phyloP scores from a whole-genome alignment of 2,113 vertebrate genomes.

The Galemys pyrenaicus region DNA sequence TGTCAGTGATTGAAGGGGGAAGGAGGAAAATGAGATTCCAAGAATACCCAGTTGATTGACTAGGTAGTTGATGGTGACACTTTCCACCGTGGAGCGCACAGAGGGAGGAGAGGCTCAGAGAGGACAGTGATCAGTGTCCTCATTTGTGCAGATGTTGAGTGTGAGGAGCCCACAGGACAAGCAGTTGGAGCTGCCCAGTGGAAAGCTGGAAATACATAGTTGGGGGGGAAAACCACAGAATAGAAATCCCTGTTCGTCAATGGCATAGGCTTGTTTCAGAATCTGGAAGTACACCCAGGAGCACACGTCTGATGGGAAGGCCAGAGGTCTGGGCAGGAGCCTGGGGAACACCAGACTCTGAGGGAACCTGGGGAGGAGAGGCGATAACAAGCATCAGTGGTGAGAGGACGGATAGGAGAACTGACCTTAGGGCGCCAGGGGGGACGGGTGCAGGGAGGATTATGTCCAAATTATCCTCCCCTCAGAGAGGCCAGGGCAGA shows the following conservation, averaged over 20 bases:
- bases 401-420: neutral
- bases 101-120: neutral
- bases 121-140: neutral
- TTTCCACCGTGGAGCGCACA: neutral
- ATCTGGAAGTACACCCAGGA: neutral
- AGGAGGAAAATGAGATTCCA: neutral
- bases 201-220: neutral
- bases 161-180: neutral
- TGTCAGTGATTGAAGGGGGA: neutral
- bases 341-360: too few species aligned
- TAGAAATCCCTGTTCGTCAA: neutral
- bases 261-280: neutral
- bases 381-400: neutral
- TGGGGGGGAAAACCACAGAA: neutral
- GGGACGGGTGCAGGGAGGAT: neutral
- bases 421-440: neutral
- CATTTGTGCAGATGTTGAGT: neutral
- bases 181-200: neutral
- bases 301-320: too few species aligned
- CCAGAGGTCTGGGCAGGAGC: neutral
- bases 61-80: neutral
- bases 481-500: rapidly evolving
- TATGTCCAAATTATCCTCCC: rapidly evolving
- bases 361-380: neutral
- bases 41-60: neutral